A percentile compares a stretch with the other conserved stretches of the same genome.
phyloP scores from a whole-genome alignment of 2,113 vertebrate genomes.

The Apteryx owenii region DNA sequence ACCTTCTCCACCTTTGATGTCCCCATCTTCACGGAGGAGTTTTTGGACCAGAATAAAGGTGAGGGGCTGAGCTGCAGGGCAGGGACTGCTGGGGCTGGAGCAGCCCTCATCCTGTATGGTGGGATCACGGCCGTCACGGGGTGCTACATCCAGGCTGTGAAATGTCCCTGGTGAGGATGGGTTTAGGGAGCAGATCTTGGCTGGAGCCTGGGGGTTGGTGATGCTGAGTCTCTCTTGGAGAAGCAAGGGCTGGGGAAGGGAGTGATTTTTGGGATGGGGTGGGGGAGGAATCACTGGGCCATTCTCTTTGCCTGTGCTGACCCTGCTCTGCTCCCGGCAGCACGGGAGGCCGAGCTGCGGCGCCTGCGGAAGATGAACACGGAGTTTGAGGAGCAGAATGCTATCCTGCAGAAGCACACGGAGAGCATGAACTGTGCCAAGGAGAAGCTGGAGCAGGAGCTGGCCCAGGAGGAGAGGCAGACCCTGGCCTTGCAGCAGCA shows the following conservation, averaged over 20 bases:
- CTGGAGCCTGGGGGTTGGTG: background rate
- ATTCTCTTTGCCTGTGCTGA: fast-evolving
- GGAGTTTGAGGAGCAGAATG: slow-evolving; percentile 97
- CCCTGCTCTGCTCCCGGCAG: background rate
- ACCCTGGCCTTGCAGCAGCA: slow-evolving; percentile 92
- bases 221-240: background rate
- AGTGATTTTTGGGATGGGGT: background rate
- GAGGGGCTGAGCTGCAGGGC: background rate
- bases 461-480: slow-evolving; percentile 91
- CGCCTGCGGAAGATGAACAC: slow-evolving; percentile 94
- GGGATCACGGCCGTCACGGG: fast-evolving
- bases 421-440: slow-evolving; percentile 96
- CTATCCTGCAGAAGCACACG: slow-evolving; percentile 93
- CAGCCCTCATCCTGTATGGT: fast-evolving
- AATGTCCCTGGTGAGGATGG: background rate
- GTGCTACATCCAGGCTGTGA: fast-evolving
- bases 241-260: background rate
- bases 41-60: slow-evolving; percentile 99
- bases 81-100: too few relatives aligned
- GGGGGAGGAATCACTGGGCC: fast-evolving
- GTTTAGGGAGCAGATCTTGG: background rate
- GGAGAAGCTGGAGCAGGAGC: slow-evolving; percentile 93
- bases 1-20: slow-evolving; percentile 89
- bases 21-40: slow-evolving; percentile 98
- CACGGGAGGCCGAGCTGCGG: slow-evolving; percentile 93